Evolutionary conservation across 2,797 vertebrate species (phyloP).

Genomic region (Sebastiscus tertius): DNA sequence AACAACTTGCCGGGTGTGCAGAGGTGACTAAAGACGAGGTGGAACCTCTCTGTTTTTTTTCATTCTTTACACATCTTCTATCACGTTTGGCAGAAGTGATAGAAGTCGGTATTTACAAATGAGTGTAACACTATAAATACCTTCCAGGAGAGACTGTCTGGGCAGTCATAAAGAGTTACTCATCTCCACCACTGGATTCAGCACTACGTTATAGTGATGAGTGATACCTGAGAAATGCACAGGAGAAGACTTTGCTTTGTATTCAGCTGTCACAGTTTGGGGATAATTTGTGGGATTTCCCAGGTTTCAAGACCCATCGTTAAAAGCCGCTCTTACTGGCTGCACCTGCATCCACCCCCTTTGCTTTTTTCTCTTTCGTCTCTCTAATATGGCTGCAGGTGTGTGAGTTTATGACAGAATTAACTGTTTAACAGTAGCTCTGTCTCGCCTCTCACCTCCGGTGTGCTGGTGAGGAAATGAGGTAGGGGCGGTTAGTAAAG

Average conservation of each 20-base stretch:
- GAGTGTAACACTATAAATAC: not conserved
- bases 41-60: not conserved
- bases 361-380: not conserved
- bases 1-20: not conserved
- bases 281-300: constrained; percentile 32
- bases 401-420: constrained; percentile 45
- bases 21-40: not conserved
- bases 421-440: constrained; percentile 25
- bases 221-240: not conserved
- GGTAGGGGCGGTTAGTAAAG: not conserved
- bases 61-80: not conserved
- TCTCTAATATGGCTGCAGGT: constrained; percentile 36
- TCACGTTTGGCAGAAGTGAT: not conserved
- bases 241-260: not conserved
- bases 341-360: constrained; percentile 27
- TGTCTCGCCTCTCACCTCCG: constrained; percentile 1
- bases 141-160: not conserved
- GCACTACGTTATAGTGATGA: not conserved
- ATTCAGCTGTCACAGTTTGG: not conserved
- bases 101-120: not conserved
- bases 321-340: constrained; percentile 21
- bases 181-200: not conserved
- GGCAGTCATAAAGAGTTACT: not conserved
- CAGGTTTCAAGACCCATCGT: not conserved
- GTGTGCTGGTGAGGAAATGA: not conserved